A percentile compares a stretch with the other conserved stretches of the same genome.
Evolutionary conservation across 1,140 invertebrate species (phyloP).

Genomic region (Ylistrum balloti): DNA sequence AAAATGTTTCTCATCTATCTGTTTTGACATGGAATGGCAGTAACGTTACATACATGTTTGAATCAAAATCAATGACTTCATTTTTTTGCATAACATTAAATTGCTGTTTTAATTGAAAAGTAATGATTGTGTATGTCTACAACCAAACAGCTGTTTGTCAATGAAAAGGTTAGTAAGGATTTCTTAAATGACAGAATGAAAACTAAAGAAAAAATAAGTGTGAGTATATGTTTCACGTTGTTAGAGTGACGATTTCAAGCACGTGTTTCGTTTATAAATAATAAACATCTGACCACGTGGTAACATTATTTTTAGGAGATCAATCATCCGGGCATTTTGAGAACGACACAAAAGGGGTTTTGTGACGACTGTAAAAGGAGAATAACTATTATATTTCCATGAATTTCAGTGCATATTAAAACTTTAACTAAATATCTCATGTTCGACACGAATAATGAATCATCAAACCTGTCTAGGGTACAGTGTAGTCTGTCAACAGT

Average conservation of each 20-base stretch:
- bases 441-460: neutral
- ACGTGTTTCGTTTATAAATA: neutral
- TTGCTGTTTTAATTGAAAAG: no score
- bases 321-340: slow-evolving; percentile 23
- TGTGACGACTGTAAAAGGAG: neutral
- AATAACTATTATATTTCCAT: neutral
- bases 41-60: no score
- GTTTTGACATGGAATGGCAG: no score
- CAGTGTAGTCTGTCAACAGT: neutral
- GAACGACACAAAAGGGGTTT: neutral
- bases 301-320: neutral
- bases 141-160: no score
- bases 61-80: no score
- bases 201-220: no score
- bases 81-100: no score
- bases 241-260: neutral
- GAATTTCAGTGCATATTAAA: neutral
- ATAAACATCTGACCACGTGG: neutral
- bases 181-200: no score
- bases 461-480: neutral
- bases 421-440: neutral
- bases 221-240: no score
- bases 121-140: no score
- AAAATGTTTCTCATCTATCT: no score
- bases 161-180: no score